These are phyloP conservation scores for Osmoderma eremita DNA, from an alignment of 2,888 invertebrate genomes.

Conservation along the genomic window DNA sequence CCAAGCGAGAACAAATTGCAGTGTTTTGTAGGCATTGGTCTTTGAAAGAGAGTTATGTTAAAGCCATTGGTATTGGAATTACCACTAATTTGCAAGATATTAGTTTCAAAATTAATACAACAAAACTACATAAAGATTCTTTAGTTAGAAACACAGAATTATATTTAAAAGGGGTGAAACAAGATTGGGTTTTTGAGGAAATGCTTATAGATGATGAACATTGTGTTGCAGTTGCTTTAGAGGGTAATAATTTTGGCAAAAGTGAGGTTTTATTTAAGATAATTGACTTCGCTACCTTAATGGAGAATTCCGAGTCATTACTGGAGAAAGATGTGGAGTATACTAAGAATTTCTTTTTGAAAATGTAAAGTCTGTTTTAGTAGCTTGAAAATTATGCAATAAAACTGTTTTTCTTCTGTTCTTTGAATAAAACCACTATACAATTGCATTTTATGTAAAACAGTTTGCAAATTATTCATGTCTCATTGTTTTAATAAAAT, in stretches of 20 bases:
- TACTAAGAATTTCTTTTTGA: conserved; percentile 68
- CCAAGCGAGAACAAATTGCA: conserved; percentile 74
- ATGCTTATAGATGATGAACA: conserved; percentile 79
- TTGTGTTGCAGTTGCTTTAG: conserved; percentile 79
- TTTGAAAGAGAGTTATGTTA: conserved; percentile 93
- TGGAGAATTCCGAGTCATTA: conserved; percentile 67
- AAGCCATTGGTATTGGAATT: conserved; percentile 89
- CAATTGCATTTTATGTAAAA: too few species aligned
- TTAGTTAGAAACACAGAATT: conserved; percentile 74
- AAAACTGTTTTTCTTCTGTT: not conserved
- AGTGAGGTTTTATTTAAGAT: conserved; percentile 63
- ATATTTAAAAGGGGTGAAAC: conserved; percentile 68
- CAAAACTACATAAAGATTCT: conserved; percentile 63
- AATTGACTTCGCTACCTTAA: conserved; percentile 71
- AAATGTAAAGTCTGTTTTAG: conserved; percentile 62
- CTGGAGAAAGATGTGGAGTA: conserved; percentile 68
- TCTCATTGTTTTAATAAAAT: too few species aligned
- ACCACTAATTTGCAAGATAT: conserved; percentile 79
- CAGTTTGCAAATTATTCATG: too few species aligned
- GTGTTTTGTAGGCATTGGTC: conserved; percentile 93
- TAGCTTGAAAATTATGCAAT: conserved; percentile 21
- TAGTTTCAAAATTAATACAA: conserved; percentile 76
- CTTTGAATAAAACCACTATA: too few species aligned
- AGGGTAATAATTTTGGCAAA: conserved; percentile 47
- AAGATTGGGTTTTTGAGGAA: conserved; percentile 85